Evolutionary conservation across 2,113 vertebrate genomes (phyloP), one percentile per base, ranked within the genome.

Genomic region (Gnathochromis pfefferi): DNA sequence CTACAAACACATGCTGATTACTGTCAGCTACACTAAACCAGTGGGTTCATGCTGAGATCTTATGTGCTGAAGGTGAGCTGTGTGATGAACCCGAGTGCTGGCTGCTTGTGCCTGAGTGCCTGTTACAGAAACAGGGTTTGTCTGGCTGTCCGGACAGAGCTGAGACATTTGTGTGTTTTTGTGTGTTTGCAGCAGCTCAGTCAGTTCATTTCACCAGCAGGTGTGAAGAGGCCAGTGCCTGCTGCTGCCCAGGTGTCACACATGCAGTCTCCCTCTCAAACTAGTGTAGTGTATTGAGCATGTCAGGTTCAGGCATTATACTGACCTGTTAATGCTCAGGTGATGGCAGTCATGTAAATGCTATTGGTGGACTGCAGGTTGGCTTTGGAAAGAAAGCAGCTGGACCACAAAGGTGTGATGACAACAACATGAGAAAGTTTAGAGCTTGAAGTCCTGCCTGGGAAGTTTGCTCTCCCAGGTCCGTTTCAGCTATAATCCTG

Each of bases 121-220:
- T 38, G 31, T n/a, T 65, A 65, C 17, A n/a, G 3, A 7, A 65
- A 38, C 60, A 65, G 31, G 10, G 58, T 63, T 63, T 35, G 17
- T 35, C 16, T 63, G 28, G 58, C 58, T 63, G 58, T 35, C 31
- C 1, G 6, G 4, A 7, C 31, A 35, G 1, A 63, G 58, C 9
- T n/a, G 31, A 65, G 31, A 12, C 31, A 5, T 63, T n/a, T 60
- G 60, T 78, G 51, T 57, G 40, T 35, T 6, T 51, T 38, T 53
- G 60, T 65, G 51, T 40, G 49, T 38, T 10, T 55, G 38, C 35
- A 54, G 31, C 35, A 45, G 49, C 63, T 38, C 60, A 5, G 80
- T 92, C 84, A 73, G 63, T 75, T 93, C 79, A 89, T 90, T 87
- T 94, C 85, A 86, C 65, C 80, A 82, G 70, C 55, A 55, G 68